Base-by-base conservation (phyloP, 2,888 invertebrate genomes). In the Halictus ligatus region DNA sequence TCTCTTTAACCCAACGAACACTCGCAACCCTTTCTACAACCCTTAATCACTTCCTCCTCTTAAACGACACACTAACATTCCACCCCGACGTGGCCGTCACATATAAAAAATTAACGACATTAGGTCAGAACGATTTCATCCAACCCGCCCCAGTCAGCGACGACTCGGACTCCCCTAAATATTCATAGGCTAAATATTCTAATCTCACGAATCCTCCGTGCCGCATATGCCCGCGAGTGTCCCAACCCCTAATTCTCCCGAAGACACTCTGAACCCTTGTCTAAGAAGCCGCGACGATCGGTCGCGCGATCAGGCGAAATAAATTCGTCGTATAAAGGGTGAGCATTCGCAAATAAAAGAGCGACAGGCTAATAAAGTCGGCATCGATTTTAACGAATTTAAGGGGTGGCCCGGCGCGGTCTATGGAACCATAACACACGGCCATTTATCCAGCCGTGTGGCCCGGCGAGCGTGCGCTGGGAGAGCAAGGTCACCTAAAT, bases 361-460 rank as follows among this genome's bases (percentile, higher is more conserved):
- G 13, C 40, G 84, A 48, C 86, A 67, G 81, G 74, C 87, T 87
- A 90, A 93, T 93, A 92, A 92, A 93, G 92, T 92, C 89, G 46
- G 90, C 89, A 91, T 93, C 92, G 92, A 89, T 90, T 92, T 84
- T 89, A 91, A 91, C 92, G 92, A 93, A 93, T 93, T 93, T 93
- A 92, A 90, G 92, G 92, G 90, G 91, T 69, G 90, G 87, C 89
- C 92, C 90, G 90, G 2, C 40, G 60, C 69, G 89, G 89, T 86
- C 83, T 67, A 86, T 84, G 83, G 89, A 87, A 90, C 84, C 87
- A 86, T 85, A 50, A 50, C 43, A 84, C 81, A 69, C 81, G 78
- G 88, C 89, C 92, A 89, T 92, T 93, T 90, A 90, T 89, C 89
- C 86, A 89, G 78, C 89, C 89, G 89, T 85, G 79, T 82, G 77